phyloP scores from a whole-genome alignment of 1,140 invertebrate species.

The Holotrichia oblita region DNA sequence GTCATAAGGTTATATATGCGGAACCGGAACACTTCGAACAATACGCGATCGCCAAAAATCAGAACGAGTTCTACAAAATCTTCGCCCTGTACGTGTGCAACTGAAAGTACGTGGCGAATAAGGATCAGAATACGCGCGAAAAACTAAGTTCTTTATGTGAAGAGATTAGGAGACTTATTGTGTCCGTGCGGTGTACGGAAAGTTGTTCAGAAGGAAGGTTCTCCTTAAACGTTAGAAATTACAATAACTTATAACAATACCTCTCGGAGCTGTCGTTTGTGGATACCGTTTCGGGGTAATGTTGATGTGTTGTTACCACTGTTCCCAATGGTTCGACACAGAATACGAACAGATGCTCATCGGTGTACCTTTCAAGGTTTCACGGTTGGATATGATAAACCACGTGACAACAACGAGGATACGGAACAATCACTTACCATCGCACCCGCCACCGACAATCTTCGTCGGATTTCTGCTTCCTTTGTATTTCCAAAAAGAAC shows the following conservation, averaged over 20 bases:
- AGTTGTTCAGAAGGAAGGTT: neutral
- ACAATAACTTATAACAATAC: conserved; percentile 37
- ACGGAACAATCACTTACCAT: conserved; percentile 1
- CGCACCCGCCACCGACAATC: neutral
- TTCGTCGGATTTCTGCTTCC: neutral
- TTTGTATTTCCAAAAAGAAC: neutral
- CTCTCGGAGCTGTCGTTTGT: conserved; percentile 24
- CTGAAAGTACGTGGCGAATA: conserved; percentile 16
- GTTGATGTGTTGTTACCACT: neutral
- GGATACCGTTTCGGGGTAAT: conserved; percentile 25
- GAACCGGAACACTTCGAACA: conserved; percentile 32
- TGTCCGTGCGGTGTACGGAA: neutral
- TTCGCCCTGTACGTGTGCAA: conserved; percentile 13
- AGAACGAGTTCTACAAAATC: conserved; percentile 30
- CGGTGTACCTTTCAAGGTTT: conserved; percentile 30
- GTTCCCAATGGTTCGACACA: neutral
- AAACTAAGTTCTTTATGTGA: conserved; percentile 24
- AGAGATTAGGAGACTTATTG: conserved; percentile 32
- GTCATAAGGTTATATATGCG: conserved; percentile 18
- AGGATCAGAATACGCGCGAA: conserved; percentile 7
- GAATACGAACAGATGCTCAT: conserved; percentile 6
- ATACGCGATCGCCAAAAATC: conserved; percentile 31
- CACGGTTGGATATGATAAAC: conserved; percentile 25
- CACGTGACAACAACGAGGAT: conserved; percentile 24
- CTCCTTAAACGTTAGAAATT: conserved; percentile 34